phyloP scores from a whole-genome alignment of 2,888 invertebrate genomes.

The Acanthococcus lagerstroemiae region DNA sequence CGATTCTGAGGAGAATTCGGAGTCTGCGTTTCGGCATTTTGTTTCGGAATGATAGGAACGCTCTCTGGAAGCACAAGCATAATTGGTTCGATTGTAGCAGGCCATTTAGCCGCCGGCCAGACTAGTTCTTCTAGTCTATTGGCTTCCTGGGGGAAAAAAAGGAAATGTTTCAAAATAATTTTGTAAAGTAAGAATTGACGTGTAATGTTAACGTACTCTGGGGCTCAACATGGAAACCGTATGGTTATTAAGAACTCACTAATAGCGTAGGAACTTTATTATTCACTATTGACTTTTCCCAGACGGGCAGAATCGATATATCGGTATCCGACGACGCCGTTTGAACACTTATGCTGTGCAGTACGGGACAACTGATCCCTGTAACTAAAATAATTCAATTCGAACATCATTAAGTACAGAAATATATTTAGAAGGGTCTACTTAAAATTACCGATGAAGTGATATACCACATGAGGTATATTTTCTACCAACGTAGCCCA shows the following conservation, averaged over 20 bases:
- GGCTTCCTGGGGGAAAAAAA: conserved; percentile 3
- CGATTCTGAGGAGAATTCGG: conserved; percentile 20
- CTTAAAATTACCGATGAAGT: too few species aligned
- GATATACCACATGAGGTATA: too few species aligned
- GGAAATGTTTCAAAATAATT: background rate
- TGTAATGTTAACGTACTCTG: too few species aligned
- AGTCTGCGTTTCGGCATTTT: conserved; percentile 28
- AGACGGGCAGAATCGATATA: conserved; percentile 14
- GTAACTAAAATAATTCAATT: conserved; percentile 8
- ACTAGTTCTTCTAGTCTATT: conserved; percentile 27
- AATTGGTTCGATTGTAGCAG: conserved; percentile 24
- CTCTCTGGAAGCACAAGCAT: conserved; percentile 27
- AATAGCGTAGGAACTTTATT: conserved; percentile 11
- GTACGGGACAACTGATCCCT: conserved; percentile 15
- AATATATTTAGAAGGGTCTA: too few species aligned
- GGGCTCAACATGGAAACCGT: too few species aligned
- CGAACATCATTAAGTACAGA: too few species aligned
- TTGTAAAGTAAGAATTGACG: background rate
- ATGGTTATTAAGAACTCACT: background rate
- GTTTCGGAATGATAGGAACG: conserved; percentile 10
- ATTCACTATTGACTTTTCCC: conserved; percentile 8
- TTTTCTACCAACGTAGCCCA: too few species aligned
- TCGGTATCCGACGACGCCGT: conserved; percentile 18
- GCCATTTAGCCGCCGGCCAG: conserved; percentile 17
- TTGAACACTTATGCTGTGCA: conserved; percentile 25